These are phyloP conservation scores for Agonopterix arenella DNA, from an alignment of 2,888 invertebrate genomes.

Conservation along the genomic window DNA sequence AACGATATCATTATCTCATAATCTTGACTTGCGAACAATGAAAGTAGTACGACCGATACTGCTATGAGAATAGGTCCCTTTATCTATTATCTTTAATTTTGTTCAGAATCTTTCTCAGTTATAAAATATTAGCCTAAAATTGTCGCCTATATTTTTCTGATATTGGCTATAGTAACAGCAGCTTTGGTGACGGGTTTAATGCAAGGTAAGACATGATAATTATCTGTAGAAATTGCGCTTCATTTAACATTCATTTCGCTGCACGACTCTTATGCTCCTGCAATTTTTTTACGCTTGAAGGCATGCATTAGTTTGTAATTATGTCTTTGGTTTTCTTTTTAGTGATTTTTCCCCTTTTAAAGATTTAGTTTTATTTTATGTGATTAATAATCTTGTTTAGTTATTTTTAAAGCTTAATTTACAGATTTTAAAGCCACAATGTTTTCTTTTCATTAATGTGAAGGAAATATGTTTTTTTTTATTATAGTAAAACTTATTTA, in stretches of 20 bases:
- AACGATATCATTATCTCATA: slow-evolving; percentile 6
- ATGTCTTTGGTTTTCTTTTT: too few species aligned
- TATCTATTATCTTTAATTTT: too few species aligned
- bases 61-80: background rate
- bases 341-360: too few species aligned
- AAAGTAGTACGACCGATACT: background rate
- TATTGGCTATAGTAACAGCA: slow-evolving; percentile 13
- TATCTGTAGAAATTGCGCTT: slow-evolving; percentile 31
- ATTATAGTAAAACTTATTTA: background rate
- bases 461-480: background rate
- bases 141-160: too few species aligned
- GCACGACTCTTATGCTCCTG: slow-evolving; percentile 27
- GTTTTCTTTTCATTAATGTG: background rate
- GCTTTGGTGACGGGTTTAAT: slow-evolving; percentile 62
- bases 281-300: background rate
- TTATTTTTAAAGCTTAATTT: too few species aligned
- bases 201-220: slow-evolving; percentile 50
- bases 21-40: background rate
- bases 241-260: slow-evolving; percentile 48
- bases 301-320: background rate
- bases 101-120: too few species aligned
- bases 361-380: too few species aligned
- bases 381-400: background rate
- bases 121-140: too few species aligned
- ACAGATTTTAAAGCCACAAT: background rate